These are phyloP conservation scores for Adoxophyes honmai DNA, from an alignment of 1,140 invertebrate genomes.

Conservation along the genomic window DNA sequence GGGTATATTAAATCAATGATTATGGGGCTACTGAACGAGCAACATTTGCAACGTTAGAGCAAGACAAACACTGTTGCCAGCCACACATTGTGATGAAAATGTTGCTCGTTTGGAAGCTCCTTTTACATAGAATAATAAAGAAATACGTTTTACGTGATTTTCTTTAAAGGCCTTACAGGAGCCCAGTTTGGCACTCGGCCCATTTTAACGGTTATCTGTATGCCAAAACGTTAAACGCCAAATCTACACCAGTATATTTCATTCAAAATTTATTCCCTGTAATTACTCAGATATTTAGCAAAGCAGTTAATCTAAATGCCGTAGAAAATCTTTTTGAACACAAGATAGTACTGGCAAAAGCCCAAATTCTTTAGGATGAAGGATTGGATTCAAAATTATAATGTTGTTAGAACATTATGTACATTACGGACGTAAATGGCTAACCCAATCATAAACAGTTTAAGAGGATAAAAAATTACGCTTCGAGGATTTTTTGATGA, in stretches of 20 bases:
- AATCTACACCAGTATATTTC: slow-evolving; percentile 18
- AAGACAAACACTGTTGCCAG: too few species aligned
- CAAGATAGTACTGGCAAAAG: background rate
- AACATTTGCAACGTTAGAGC: too few species aligned
- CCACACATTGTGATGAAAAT: too few species aligned
- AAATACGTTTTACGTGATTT: too few species aligned
- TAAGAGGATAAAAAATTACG: slow-evolving; percentile 17
- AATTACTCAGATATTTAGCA: slow-evolving; percentile 20
- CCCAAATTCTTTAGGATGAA: background rate
- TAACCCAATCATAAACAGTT: slow-evolving; percentile 18
- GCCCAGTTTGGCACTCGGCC: slow-evolving; percentile 23
- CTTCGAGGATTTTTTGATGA: slow-evolving; percentile 15
- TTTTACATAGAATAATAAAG: too few species aligned
- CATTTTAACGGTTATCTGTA: slow-evolving; percentile 16
- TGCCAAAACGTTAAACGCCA: slow-evolving; percentile 18
- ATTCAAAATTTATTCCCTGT: slow-evolving; percentile 19
- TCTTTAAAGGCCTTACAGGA: too few species aligned
- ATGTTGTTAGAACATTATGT: slow-evolving; percentile 18
- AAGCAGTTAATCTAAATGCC: slow-evolving; percentile 3
- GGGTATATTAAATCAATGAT: too few species aligned
- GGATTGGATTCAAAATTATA: slow-evolving; percentile 21
- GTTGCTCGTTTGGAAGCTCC: too few species aligned
- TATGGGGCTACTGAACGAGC: too few species aligned
- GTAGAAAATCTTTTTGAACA: background rate
- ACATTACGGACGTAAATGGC: slow-evolving; percentile 13